These are phyloP conservation scores for Pseudochaenichthys georgianus DNA, from an alignment of 2,797 vertebrate genomes.

Conservation along the genomic window DNA sequence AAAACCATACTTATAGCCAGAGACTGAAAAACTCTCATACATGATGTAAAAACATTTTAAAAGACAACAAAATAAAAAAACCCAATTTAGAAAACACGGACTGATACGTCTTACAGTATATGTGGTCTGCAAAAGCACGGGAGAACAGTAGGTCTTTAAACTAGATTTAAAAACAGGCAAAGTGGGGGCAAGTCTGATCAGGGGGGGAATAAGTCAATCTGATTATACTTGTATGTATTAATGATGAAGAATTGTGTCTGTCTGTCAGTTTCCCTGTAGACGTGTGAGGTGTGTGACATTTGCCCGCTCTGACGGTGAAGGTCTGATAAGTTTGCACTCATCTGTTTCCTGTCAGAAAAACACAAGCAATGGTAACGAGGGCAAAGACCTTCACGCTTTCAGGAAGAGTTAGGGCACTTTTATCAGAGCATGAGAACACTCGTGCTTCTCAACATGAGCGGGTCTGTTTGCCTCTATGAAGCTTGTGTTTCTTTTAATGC, in stretches of 20 bases:
- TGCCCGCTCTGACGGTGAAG: constrained; percentile 16
- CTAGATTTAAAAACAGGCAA: too few species aligned
- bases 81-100: too few species aligned
- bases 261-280: neutral
- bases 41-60: too few species aligned
- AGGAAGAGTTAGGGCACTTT: neutral
- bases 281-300: constrained; percentile 32
- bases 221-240: neutral
- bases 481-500: neutral
- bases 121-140: too few species aligned
- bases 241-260: constrained; percentile 1
- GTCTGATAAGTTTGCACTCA: constrained; percentile 31
- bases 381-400: constrained; percentile 5
- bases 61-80: too few species aligned
- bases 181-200: too few species aligned
- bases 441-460: neutral
- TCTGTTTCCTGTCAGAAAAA: constrained; percentile 45
- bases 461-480: neutral
- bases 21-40: too few species aligned
- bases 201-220: neutral
- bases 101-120: too few species aligned
- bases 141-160: too few species aligned
- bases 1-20: too few species aligned
- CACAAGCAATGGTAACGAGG: constrained; percentile 20
- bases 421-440: neutral